These are phyloP conservation scores for Mya arenaria DNA, from an alignment of 1,140 invertebrate species.

Conservation along the genomic window DNA sequence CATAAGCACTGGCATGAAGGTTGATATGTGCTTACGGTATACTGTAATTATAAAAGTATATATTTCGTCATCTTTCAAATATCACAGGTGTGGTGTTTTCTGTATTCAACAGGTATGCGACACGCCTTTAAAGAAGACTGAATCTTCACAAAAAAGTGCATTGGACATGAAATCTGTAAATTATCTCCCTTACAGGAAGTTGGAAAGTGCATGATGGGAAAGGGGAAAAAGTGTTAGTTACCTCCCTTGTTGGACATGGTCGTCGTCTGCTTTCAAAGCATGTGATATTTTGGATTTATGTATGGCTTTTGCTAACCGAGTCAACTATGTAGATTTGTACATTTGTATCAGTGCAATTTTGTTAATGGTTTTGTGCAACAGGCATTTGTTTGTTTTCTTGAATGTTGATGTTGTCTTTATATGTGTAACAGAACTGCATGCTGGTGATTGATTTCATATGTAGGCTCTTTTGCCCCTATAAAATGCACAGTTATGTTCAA, in stretches of 20 bases:
- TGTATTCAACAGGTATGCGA: conserved; percentile 43
- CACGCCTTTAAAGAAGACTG: conserved; percentile 45
- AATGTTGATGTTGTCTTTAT: no score
- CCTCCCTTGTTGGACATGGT: neutral
- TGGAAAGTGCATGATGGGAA: neutral
- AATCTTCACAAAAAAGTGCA: conserved; percentile 25
- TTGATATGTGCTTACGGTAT: neutral
- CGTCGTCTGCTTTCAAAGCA: neutral
- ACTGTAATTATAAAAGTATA: conserved; percentile 8
- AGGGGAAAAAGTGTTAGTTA: neutral
- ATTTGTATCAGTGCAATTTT: no score
- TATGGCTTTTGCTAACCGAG: neutral
- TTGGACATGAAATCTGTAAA: neutral
- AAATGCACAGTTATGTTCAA: no score
- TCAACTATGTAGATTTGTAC: no score
- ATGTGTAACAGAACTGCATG: no score
- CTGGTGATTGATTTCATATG: no score
- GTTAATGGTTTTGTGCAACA: no score
- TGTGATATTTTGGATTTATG: conserved; percentile 5
- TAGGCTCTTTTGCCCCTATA: no score
- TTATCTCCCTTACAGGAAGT: neutral
- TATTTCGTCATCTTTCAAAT: no score
- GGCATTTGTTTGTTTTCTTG: no score
- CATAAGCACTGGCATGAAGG: neutral
- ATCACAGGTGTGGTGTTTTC: conserved; percentile 24